Base-by-base conservation (phyloP, 2,113 vertebrate species). In the Chaenogobius annularis region DNA sequence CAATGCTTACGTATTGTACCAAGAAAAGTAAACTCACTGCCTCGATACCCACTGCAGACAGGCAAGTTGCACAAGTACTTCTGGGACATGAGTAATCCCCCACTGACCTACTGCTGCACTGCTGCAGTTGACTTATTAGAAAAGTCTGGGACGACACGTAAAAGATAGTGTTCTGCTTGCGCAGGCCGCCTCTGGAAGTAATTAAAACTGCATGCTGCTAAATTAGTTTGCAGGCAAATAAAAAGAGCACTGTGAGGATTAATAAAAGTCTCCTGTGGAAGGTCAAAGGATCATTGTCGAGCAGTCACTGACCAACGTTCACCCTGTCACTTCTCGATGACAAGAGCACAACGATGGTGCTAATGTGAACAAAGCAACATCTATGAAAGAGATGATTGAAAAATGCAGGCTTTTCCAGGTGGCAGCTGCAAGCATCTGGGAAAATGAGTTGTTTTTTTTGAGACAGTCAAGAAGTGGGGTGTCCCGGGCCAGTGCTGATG, bases 401-500 rank as follows among this genome's bases (percentile, higher is more conserved):
- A 80, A 48, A 47, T 7, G 47, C 63, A 68, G 22, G 37, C 68
- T 47, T 7, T 44, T 37, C 56, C 72, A 81, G 66, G 70, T 80
- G 80, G 80, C 84, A 85, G 73, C 74, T 78, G 88, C 73, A 64
- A 73, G 71, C 72, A 85, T 85, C 76, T 80, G 74, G 82, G 81
- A 80, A 88, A 65, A 84, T 70, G 74, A 67, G n/a, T n/a, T n/a
- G n/a, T 77, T 87, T 85, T 70, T 37, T 70, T 58, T 62, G 52
- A 12, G 66, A 70, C 47, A 50, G 15, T 10, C 15, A 15, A 26
- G 22, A 55, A 66, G 77, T 40, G 46, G 70, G 78, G 78, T 70
- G 73, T 82, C 74, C 76, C 67, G 9, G 61, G 17, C 35, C 61
- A n/a, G 61, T 70, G 76, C 40, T n/a, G 61, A 72, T 74, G 70